Percentiles rank a stretch among this genome's conserved stretches.
Conservation (phyloP, 2,113 vertebrate species). For the Heterochromis multidens region DNA sequence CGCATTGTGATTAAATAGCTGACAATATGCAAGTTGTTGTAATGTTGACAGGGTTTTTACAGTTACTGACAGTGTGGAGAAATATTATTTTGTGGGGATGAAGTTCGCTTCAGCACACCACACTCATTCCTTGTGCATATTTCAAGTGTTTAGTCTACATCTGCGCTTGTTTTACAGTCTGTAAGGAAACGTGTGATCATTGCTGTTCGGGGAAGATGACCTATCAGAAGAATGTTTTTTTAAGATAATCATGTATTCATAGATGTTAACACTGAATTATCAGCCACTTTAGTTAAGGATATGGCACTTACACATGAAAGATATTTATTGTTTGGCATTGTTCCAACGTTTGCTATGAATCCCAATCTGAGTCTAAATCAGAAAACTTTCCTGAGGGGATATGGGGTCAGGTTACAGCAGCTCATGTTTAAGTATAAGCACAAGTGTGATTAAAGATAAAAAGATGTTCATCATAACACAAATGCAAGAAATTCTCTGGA, state of each 20-base stretch:
- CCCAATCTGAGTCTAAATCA: not conserved
- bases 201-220: not conserved
- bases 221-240: not conserved
- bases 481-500: not conserved
- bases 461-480: not conserved
- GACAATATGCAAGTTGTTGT: not conserved
- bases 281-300: not conserved
- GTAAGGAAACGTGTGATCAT: not conserved
- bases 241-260: not conserved
- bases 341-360: not conserved
- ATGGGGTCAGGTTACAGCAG: not conserved
- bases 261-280: not conserved
- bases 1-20: not conserved
- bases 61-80: not conserved
- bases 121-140: not conserved
- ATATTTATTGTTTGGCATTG: not conserved
- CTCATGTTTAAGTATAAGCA: no score
- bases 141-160: conserved; percentile 20
- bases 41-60: not conserved
- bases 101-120: not conserved
- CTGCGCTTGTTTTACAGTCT: conserved; percentile 13
- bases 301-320: not conserved
- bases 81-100: not conserved
- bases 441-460: not conserved
- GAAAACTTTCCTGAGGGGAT: not conserved